Conservation (phyloP, 1,140 invertebrate genomes). For the Ladona fulva region DNA sequence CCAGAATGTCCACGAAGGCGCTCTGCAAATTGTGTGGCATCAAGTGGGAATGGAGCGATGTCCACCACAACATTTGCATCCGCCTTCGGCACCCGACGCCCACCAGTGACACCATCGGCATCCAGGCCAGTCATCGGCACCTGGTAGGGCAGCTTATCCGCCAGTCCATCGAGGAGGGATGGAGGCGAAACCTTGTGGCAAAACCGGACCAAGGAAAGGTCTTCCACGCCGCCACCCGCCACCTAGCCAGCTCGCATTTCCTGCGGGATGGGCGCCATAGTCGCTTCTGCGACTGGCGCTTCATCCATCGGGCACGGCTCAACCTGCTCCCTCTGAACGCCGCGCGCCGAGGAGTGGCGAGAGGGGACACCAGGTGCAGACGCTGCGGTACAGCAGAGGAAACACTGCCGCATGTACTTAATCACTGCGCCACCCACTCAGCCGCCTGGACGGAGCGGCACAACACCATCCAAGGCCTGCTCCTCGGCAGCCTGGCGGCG, state of each 20-base stretch:
- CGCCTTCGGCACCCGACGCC: background rate
- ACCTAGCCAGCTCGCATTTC: constrained; percentile 26
- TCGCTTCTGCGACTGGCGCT: constrained; percentile 33
- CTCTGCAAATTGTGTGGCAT: constrained; percentile 8
- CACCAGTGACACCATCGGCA: background rate
- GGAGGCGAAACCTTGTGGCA: background rate
- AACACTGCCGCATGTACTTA: too few species aligned
- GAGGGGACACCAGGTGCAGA: constrained; percentile 26
- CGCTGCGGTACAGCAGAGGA: too few species aligned
- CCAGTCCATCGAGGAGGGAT: constrained; percentile 16
- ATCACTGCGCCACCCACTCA: too few species aligned
- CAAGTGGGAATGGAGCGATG: constrained; percentile 21
- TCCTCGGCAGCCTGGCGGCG: too few species aligned
- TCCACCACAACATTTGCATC: constrained; percentile 3
- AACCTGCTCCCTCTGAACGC: constrained; percentile 30
- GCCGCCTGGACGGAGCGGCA: too few species aligned
- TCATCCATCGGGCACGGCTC: constrained; percentile 33
- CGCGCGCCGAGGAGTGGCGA: constrained; percentile 14
- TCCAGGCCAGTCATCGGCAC: constrained; percentile 13
- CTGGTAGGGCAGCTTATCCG: constrained; percentile 19
- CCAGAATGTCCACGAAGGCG: constrained; percentile 19
- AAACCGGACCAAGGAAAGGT: constrained; percentile 28
- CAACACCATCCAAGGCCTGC: too few species aligned
- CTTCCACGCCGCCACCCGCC: constrained; percentile 10
- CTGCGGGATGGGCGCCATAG: constrained; percentile 26